Percentiles rank a stretch among this genome's conserved stretches.
Evolutionary conservation across 2,888 invertebrate genomes (phyloP).

Genomic region (Ectemnius continuus): DNA sequence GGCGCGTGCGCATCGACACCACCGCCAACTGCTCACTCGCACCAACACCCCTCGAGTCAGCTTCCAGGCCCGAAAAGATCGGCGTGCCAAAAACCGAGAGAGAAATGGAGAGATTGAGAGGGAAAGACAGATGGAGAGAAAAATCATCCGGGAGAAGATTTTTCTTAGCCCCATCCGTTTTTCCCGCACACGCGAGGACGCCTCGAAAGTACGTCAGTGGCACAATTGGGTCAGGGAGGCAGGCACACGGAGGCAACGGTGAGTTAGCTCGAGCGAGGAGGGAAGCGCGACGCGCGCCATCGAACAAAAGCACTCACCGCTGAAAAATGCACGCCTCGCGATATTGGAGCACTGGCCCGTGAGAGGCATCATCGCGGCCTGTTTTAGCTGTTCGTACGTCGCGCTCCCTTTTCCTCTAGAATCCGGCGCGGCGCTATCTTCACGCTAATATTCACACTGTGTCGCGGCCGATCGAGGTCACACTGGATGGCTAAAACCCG

Average conservation of each 20-base stretch:
- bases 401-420: too few relatives aligned
- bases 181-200: constrained; percentile 40
- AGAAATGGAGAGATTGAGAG: too few relatives aligned
- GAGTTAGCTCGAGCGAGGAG: too few relatives aligned
- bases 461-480: too few relatives aligned
- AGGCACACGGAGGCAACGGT: constrained; percentile 30
- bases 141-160: constrained; percentile 7
- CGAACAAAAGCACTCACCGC: background rate
- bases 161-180: constrained; percentile 20
- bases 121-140: too few relatives aligned
- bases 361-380: too few relatives aligned
- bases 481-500: too few relatives aligned
- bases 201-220: constrained; percentile 32
- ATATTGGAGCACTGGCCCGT: background rate
- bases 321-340: background rate
- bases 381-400: too few relatives aligned
- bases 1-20: constrained; percentile 59
- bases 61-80: constrained; percentile 17
- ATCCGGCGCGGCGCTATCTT: too few relatives aligned
- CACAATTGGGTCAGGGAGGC: constrained; percentile 46
- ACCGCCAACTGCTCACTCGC: constrained; percentile 33
- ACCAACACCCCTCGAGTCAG: constrained; percentile 43
- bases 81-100: background rate
- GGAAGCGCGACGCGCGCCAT: too few relatives aligned
- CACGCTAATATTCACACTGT: too few relatives aligned